Percentiles rank a stretch among this genome's conserved stretches.
Evolutionary conservation across 2,797 vertebrate species (phyloP).

Genomic region (Sylvia borin): DNA sequence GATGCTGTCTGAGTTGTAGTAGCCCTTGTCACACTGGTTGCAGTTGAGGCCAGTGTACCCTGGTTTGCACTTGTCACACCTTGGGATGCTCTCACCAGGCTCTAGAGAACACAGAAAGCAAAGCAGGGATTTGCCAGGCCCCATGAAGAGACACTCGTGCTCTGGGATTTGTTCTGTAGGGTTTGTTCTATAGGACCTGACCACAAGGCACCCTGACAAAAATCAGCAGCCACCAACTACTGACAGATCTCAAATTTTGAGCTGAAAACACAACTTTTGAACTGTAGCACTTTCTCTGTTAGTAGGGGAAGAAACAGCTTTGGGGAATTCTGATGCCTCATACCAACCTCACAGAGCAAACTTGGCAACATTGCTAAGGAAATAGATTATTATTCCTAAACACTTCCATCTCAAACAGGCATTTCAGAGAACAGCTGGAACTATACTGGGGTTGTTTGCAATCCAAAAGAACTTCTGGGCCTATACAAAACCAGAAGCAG

Average conservation of each 20-base stretch:
- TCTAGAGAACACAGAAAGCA: constrained; percentile 70
- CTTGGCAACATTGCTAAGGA: background rate
- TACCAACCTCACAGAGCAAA: background rate
- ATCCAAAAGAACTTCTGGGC: background rate
- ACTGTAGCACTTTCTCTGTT: background rate
- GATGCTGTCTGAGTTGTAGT: constrained; percentile 82
- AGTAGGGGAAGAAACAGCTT: background rate
- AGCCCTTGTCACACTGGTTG: constrained; percentile 81
- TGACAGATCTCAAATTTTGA: background rate
- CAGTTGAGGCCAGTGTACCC: constrained; percentile 82
- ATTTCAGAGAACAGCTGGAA: constrained; percentile 3
- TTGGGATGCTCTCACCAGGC: constrained; percentile 61
- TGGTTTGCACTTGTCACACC: constrained; percentile 83
- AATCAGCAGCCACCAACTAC: background rate
- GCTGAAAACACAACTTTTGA: background rate
- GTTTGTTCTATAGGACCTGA: background rate
- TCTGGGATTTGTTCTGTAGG: background rate
- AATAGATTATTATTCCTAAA: background rate
- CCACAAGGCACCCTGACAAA: background rate
- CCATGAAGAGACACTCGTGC: rapidly evolving
- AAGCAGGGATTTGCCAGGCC: background rate
- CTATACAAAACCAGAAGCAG: background rate
- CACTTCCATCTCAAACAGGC: background rate
- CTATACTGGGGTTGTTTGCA: rapidly evolving
- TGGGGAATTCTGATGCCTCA: background rate